Evolutionary conservation across 2,113 vertebrate species (phyloP), one percentile per base, ranked within the genome.

Genomic region (Merops nubicus): DNA sequence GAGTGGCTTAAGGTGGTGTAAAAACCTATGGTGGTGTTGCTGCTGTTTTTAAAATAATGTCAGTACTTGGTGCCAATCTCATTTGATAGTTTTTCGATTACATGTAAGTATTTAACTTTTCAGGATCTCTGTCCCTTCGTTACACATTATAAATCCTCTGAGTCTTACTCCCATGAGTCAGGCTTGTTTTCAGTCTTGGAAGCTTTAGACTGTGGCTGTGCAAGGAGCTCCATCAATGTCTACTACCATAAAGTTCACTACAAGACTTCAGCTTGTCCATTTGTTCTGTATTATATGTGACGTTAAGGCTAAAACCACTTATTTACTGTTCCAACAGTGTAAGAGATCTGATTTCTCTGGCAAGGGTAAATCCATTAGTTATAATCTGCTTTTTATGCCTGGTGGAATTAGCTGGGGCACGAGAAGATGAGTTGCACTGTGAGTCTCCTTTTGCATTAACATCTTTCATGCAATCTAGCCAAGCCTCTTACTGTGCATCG

Each of bases 101-200:
- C 5, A 0, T 5, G 2, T 33, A 23, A 22, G 9, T 6, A 3
- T 59, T 65, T 47, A 63, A 26, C 36, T 78, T 70, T 31, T 15
- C 10, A 15, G 47, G 9, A 2, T 34, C 28, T 54, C 34, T 21
- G 8, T 56, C 15, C 18, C 63, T 53, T 73, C 6, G 2, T 65
- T 68, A 4, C 2, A 1, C 3, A 0, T 16, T 70, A 40, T 5
- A 53, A 53, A 8, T 0, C 17, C 15, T 21, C 13, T 6, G 11
- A 26, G 22, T 60, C 56, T 56, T 53, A 14, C 9, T 73, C 20
- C 17, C 5, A 3, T 2, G 7, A 56, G 25, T 38, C 21, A n/a
- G 25, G 17, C 59, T 77, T 65, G 5, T 38, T 47, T 83, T 86
- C n/a, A 21, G 21, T 19, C 20, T 33, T 45, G 31, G 31, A 36